Percentiles rank a stretch among this genome's conserved stretches.
Evolutionary conservation across 2,113 vertebrate genomes (phyloP).

Genomic region (Carassius auratus): DNA sequence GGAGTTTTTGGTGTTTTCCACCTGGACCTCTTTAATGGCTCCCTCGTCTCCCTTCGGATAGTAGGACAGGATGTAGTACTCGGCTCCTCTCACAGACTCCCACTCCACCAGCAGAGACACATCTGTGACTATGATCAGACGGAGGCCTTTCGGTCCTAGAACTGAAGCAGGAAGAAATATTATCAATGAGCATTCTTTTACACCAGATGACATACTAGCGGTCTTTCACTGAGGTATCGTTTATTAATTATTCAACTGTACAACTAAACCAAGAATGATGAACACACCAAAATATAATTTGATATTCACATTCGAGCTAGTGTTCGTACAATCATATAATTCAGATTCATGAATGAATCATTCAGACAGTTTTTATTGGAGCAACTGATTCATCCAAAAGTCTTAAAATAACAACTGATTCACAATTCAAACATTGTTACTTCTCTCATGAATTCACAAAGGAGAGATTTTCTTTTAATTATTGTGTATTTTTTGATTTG

Average conservation of each 20-base stretch:
- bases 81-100: conserved; percentile 75
- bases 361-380: not conserved
- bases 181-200: not conserved
- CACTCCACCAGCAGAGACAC: conserved; percentile 82
- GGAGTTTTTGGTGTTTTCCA: conserved; percentile 78
- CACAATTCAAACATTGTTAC: not conserved
- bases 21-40: conserved; percentile 65
- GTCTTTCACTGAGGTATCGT: not conserved
- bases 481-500: not conserved
- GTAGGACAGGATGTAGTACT: conserved; percentile 83
- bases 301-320: not conserved
- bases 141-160: conserved; percentile 76
- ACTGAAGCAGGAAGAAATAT: conserved; percentile 66
- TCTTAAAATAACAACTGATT: not conserved
- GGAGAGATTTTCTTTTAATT: not conserved
- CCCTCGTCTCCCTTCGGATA: conserved; percentile 73
- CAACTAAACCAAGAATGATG: not conserved
- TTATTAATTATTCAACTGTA: not conserved
- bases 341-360: not conserved
- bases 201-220: not conserved
- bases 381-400: not conserved
- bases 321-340: not conserved
- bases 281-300: not conserved
- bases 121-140: conserved; percentile 77
- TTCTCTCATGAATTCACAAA: not conserved